Base-by-base conservation (phyloP, 92 coral and sea anemone species). In the Pocillopora grandis region DNA sequence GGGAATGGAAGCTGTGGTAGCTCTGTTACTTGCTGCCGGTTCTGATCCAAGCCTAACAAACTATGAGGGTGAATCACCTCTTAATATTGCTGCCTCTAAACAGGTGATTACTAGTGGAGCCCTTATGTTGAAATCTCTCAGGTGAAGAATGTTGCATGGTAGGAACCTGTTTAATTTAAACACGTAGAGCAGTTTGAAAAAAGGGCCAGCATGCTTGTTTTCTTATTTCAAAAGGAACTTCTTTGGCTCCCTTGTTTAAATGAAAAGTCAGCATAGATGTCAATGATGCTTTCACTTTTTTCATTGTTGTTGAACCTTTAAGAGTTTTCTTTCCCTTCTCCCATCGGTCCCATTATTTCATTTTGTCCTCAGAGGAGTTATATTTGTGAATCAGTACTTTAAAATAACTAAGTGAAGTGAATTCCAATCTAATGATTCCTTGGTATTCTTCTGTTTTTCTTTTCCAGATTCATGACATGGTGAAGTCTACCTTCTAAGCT, bases 21-120 rank as follows among this genome's bases (percentile, higher is more conserved):
- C 91, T 11, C 62, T 92, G 69, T 88, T 97, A 33, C 79, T 97
- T 1, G 99, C 98, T 57, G 92, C 92, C 9, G 99, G 99, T 56
- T 98, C 97, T 35, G 94, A 91, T 66, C 92, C 91, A 59, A 75
- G 87, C 31, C 56, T 86, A 17, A 65, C 74, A 10, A 97, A 92
- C 86, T 85, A 80, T 18, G 94, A 95, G 74, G 93, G 92, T 58
- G 93, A 89, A 20, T 84, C 98, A 61, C 93, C 98, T 5, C 62
- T 66, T 21, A 93, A 92, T 72, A 74, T 92, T 81, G 98, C 98
- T 13, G 67, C 84, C 55, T 27, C 81, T 3, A 58, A 67, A 70
- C 85, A 81, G 85, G 85, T 81, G 85, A 81, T 81, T 81, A 81
- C 70, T 81, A 81, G 69, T 70, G 77, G 59, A 67, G 85, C 77